Percentiles rank a stretch among this genome's conserved stretches.
Evolutionary conservation across 2,113 vertebrate genomes (phyloP).

Genomic region (Hypocryptadius cinnamomeus): DNA sequence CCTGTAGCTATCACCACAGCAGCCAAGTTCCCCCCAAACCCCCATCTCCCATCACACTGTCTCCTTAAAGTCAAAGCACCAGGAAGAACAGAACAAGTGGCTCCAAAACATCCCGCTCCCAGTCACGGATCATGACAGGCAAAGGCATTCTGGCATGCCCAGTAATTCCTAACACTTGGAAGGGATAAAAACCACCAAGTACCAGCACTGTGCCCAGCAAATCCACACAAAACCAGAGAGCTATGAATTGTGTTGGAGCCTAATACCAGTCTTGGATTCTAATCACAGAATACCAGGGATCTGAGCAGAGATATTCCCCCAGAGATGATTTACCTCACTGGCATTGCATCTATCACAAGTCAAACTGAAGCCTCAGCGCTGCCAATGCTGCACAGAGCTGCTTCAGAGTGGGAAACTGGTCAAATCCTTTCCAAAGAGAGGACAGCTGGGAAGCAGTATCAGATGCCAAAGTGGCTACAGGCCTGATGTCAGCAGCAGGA

Average conservation of each 20-base stretch:
- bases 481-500: not conserved
- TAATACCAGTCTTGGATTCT: not conserved
- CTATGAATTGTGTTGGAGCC: not conserved
- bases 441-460: not conserved
- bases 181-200: not conserved
- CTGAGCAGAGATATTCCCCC: not conserved
- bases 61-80: rapidly evolving
- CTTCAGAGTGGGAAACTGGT: not conserved
- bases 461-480: not conserved
- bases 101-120: not conserved
- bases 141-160: not conserved
- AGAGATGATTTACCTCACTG: not conserved
- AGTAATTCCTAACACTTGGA: not conserved
- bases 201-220: not conserved
- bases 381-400: not conserved
- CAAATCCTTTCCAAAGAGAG: not conserved
- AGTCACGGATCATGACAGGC: not conserved
- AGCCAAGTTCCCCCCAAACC: not conserved
- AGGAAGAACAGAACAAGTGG: not conserved
- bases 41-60: rapidly evolving
- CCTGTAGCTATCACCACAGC: not conserved
- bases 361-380: not conserved
- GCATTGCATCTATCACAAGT: not conserved
- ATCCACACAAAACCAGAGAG: not conserved
- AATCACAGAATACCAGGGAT: not conserved